These are phyloP conservation scores for Apeira syringaria DNA, from an alignment of 2,888 invertebrate genomes.

Conservation along the genomic window DNA sequence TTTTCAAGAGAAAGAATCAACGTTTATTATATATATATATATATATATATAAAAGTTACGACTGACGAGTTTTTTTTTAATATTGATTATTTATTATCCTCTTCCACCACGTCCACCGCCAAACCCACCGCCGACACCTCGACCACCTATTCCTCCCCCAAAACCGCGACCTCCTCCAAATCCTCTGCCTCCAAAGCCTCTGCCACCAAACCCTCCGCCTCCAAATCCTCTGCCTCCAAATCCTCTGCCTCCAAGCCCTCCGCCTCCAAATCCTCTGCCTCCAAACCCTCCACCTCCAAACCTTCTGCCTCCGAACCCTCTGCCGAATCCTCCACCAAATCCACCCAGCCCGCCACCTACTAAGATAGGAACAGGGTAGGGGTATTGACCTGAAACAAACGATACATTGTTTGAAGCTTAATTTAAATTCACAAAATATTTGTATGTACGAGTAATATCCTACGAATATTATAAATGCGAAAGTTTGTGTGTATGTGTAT, in stretches of 20 bases:
- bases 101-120: conserved; percentile 30
- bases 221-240: conserved; percentile 45
- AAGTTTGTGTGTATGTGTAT: too few relatives aligned
- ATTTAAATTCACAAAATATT: too few relatives aligned
- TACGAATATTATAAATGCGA: too few relatives aligned
- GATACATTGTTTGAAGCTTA: not conserved
- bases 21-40: too few relatives aligned
- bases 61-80: too few relatives aligned
- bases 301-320: conserved; percentile 10
- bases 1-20: too few relatives aligned
- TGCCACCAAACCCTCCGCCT: conserved; percentile 44
- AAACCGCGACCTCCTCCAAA: conserved; percentile 36
- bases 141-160: conserved; percentile 27
- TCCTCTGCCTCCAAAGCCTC: conserved; percentile 40
- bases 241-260: conserved; percentile 40
- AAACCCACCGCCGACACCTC: conserved; percentile 26
- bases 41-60: too few relatives aligned
- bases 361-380: conserved; percentile 43
- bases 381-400: conserved; percentile 35
- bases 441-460: too few relatives aligned
- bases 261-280: conserved; percentile 35
- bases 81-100: conserved; percentile 11
- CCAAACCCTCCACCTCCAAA: conserved; percentile 19
- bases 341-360: conserved; percentile 30
- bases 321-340: conserved; percentile 27